phyloP scores from a whole-genome alignment of 2,888 invertebrate genomes.

The Raillietiella orientalis region DNA sequence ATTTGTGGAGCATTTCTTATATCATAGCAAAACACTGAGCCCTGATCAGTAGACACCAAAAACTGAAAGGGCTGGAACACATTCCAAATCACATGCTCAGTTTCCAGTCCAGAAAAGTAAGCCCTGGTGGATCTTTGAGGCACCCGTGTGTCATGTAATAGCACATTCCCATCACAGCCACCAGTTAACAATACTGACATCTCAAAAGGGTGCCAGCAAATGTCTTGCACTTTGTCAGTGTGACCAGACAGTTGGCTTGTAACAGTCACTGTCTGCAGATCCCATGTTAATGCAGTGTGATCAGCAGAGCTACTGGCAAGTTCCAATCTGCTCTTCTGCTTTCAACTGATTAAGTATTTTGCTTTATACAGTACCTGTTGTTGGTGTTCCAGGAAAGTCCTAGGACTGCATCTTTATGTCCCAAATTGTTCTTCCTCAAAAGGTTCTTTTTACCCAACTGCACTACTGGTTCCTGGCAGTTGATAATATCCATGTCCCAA shows the following conservation, averaged over 20 bases:
- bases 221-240: constrained; percentile 46
- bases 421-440: constrained; percentile 35
- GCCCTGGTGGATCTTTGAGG: no score
- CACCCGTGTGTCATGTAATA: no score
- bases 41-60: no score
- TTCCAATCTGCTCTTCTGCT: no score
- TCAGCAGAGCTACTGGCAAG: constrained; percentile 82
- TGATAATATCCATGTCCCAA: constrained; percentile 88
- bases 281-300: constrained; percentile 58
- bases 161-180: constrained; percentile 30
- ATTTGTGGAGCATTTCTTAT: no score
- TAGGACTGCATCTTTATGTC: constrained; percentile 68
- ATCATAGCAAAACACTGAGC: no score
- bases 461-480: constrained; percentile 58
- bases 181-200: constrained; percentile 50
- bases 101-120: no score
- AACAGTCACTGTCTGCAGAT: constrained; percentile 42
- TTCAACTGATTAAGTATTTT: constrained; percentile 2
- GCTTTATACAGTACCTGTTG: constrained; percentile 19
- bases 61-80: constrained; percentile 39
- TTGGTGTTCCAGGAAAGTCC: constrained; percentile 66
- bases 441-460: constrained; percentile 35
- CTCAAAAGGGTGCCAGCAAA: constrained; percentile 53
- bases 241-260: constrained; percentile 38
- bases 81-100: constrained; percentile 64